These are phyloP conservation scores for Coranthus polyacanthus DNA, from an alignment of 2,797 vertebrate genomes.

Conservation along the genomic window DNA sequence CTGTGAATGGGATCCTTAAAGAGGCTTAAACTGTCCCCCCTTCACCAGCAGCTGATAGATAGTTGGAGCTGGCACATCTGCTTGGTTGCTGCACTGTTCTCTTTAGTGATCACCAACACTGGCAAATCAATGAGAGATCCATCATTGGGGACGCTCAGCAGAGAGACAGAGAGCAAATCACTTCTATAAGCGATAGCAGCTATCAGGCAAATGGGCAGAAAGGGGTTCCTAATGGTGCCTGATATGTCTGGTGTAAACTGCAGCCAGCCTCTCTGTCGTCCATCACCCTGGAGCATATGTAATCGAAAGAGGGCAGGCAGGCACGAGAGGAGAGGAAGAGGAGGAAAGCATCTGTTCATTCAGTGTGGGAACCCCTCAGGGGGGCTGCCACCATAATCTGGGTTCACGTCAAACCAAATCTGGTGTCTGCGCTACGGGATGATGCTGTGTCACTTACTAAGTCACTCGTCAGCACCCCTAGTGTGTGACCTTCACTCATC, in stretches of 20 bases:
- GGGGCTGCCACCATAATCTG: slow-evolving; percentile 40
- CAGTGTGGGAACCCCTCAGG: slow-evolving; percentile 64
- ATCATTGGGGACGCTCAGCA: slow-evolving; percentile 57
- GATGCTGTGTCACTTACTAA: slow-evolving; percentile 50
- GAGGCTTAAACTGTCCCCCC: slow-evolving; percentile 68
- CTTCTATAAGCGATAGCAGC: slow-evolving; percentile 73
- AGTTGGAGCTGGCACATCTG: slow-evolving; percentile 65
- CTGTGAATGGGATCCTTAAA: slow-evolving; percentile 75
- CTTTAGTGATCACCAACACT: slow-evolving; percentile 49
- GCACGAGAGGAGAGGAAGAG: slow-evolving; percentile 39
- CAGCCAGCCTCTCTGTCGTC: slow-evolving; percentile 67
- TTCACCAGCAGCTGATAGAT: slow-evolving; percentile 64
- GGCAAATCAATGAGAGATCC: slow-evolving; percentile 71
- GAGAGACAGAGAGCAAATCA: slow-evolving; percentile 67
- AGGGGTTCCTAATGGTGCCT: slow-evolving; percentile 79
- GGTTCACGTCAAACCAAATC: slow-evolving; percentile 67
- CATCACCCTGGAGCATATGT: slow-evolving; percentile 76
- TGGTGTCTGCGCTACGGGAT: slow-evolving; percentile 39
- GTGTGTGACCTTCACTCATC: slow-evolving; percentile 55
- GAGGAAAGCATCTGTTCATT: slow-evolving; percentile 69
- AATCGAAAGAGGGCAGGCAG: slow-evolving; percentile 36
- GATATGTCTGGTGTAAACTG: slow-evolving; percentile 71
- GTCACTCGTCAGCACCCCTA: slow-evolving; percentile 23
- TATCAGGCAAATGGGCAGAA: slow-evolving; percentile 81
- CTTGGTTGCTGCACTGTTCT: slow-evolving; percentile 40